Conservation (phyloP, 2,113 vertebrate genomes). For the Todiramphus saurophagus region DNA sequence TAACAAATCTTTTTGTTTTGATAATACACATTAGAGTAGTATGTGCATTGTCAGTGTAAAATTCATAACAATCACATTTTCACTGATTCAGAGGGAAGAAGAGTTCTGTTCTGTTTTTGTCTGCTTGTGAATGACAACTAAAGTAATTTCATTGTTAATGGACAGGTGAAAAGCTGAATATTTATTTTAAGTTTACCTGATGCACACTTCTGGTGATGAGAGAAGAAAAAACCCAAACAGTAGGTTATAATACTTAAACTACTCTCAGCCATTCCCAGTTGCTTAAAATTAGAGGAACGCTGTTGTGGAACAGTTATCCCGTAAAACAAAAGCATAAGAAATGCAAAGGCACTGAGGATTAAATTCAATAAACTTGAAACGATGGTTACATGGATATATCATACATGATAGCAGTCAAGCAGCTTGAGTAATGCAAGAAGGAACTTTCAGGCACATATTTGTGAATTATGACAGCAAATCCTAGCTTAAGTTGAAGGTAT, state of each 20-base stretch:
- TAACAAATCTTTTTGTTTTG: neutral
- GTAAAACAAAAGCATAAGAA: neutral
- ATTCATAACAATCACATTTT: neutral
- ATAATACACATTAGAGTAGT: neutral
- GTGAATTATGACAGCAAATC: neutral
- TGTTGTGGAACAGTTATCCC: neutral
- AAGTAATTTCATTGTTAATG: neutral
- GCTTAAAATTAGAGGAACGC: neutral
- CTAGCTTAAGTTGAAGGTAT: neutral
- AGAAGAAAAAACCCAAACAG: neutral
- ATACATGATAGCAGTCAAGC: neutral
- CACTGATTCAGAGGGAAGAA: neutral
- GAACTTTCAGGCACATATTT: neutral
- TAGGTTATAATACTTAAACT: neutral
- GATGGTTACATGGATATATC: neutral
- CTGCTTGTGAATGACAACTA: neutral
- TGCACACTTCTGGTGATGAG: neutral
- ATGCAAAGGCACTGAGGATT: neutral
- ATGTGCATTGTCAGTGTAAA: neutral
- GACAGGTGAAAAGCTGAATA: neutral
- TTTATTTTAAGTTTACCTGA: neutral
- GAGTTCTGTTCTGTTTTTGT: neutral
- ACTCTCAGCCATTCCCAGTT: neutral
- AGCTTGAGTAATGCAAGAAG: neutral
- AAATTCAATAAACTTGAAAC: neutral